Evolutionary conservation across 2,113 vertebrate species (phyloP), one percentile per base, ranked within the genome.

Genomic region (Saguinus midas): DNA sequence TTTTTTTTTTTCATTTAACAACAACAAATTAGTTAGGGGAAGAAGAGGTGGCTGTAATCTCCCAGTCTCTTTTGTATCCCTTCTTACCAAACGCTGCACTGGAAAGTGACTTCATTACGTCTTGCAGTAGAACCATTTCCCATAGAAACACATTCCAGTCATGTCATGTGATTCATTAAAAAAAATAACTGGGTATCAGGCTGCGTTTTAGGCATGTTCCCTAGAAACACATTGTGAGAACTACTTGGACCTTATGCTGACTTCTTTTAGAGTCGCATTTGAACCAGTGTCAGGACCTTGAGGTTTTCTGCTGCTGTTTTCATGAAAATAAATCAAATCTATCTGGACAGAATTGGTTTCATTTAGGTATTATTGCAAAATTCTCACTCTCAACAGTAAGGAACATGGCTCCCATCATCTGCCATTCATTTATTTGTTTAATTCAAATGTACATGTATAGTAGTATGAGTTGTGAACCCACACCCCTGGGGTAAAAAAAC

Each of bases 401-500:
- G 73, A 82, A 9, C 89, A 7, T 73, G 75, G 52, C 10, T 25
- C 40, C 58, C 20, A 1, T 45, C 43, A 45, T 10, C 23, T 5
- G 4, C 55, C 68, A 7, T 8, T 37, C 32, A 5, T 50, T 8
- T 55, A 8, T n/a, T 57, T 76, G 25, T 45, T 29, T 32, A 18
- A 14, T 50, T 66, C 23, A 57, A 66, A 57, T 29, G 25, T 52
- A 79, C 18, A 20, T 16, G 6, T 75, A 29, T 1, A 48, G 81
- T 7, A 1, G 18, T 9, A 25, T 21, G 64, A 43, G 13, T 13
- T n/a, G 14, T 16, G 78, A 14, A 0, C 4, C 13, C 2, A 0
- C 25, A 20, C 45, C 18, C 37, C 75, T 17, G 1, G 20, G 10
- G 52, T 13, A 45, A 37, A 14, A 14, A 12, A 16, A 2, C 52